Evolutionary conservation across 1,140 invertebrate species (phyloP), one percentile per base, ranked within the genome.

Genomic region (Bombus impatiens): DNA sequence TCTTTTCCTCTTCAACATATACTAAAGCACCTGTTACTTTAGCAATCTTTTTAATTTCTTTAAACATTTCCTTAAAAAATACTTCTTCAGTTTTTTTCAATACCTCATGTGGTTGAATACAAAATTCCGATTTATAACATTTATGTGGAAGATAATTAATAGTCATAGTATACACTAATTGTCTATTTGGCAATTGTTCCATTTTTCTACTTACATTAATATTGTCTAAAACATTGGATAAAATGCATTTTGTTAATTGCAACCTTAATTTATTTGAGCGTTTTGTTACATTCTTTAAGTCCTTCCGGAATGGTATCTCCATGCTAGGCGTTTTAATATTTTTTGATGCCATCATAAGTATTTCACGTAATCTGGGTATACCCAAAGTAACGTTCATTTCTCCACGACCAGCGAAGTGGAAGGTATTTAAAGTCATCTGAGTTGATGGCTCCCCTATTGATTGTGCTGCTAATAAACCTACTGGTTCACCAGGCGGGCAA

Each of bases 381-480:
- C 98, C 99, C 2, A 99, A 96, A 0, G 99, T 99, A 0, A 99
- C 99, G 95, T 99, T 99, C 99, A 99, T 99, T 95, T 99, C 99
- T 96, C 99, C 99, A 95, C 99, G 97, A 94, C 99, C 99, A 90
- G 99, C 99, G 95, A 99, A 99, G 94, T 99, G 99, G 95, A 99
- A 99, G 59, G 99, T 99, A 92, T 99, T 99, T 87, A 99, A 94
- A 90, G 99, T 99, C 99, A 99, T 99, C 96, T 99, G 99, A 82
- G 99, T 99, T 6, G 99, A 99, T 0, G 99, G 99, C 95, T 99
- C 99, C 84, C 99, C 99, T 89, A 99, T 98, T 15, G 98, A 99
- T 96, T 98, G 97, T 37, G 99, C 99, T 35, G 99, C 99, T 79
- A 99, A 94, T 40, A 99, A 94, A 42, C 99, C 99, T 28, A 99